Percentiles rank a stretch among this genome's conserved stretches.
These are phyloP conservation scores for Miltochrista miniata DNA, from an alignment of 2,888 invertebrate species.

Conservation along the genomic window DNA sequence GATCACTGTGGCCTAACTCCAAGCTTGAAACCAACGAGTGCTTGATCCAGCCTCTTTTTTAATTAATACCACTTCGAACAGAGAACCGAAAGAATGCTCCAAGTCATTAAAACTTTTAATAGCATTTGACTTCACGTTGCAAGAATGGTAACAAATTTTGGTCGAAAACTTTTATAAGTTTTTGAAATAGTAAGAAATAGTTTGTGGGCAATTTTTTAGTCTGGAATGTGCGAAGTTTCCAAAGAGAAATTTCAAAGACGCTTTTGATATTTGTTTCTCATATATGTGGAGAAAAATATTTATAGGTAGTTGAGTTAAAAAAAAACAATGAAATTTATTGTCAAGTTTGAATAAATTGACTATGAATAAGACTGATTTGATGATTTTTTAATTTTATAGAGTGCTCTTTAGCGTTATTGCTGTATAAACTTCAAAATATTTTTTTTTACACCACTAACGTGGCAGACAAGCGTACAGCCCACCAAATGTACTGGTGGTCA, in stretches of 20 bases:
- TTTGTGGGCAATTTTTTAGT: constrained; percentile 27
- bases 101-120: constrained; percentile 83
- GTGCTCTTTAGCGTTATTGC: no score
- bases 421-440: no score
- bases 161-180: constrained; percentile 59
- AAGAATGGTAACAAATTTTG: constrained; percentile 72
- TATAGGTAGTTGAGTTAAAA: background rate
- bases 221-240: constrained; percentile 13
- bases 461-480: no score
- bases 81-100: constrained; percentile 77
- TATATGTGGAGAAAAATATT: background rate
- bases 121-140: constrained; percentile 73
- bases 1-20: constrained; percentile 46
- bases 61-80: constrained; percentile 82
- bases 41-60: constrained; percentile 76
- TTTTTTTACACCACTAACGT: no score
- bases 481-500: no score
- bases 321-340: no score
- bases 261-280: background rate
- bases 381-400: no score
- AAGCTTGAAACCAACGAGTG: constrained; percentile 45
- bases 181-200: constrained; percentile 48
- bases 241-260: background rate
- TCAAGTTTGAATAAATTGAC: no score
- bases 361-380: no score